Evolutionary conservation across 2,113 vertebrate species (phyloP).

Genomic region (Nematolebias whitei): DNA sequence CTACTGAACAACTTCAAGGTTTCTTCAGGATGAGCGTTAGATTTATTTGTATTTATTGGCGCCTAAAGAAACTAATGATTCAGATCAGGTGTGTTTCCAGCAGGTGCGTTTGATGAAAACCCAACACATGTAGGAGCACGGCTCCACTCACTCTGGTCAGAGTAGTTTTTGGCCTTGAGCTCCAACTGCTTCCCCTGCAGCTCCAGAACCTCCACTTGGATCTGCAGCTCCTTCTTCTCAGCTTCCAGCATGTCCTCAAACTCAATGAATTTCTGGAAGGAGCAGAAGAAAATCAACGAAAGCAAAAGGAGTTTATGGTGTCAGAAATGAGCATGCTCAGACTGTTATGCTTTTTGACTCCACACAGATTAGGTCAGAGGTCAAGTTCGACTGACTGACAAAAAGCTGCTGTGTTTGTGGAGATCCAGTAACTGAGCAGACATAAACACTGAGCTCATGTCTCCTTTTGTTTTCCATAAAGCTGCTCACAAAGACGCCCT

Average conservation of each 20-base stretch:
- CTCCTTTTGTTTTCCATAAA: slow-evolving; percentile 42
- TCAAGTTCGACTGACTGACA: too few relatives aligned
- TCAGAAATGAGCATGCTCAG: too few relatives aligned
- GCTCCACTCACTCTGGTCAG: slow-evolving; percentile 85
- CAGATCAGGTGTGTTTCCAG: not conserved
- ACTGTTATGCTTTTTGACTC: not conserved
- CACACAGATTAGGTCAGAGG: not conserved
- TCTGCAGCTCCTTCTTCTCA: slow-evolving; percentile 96
- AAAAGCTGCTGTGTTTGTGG: too few relatives aligned
- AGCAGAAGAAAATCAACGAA: slow-evolving; percentile 1
- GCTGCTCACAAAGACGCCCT: slow-evolving; percentile 63
- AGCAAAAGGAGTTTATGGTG: not conserved
- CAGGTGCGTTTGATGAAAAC: too few relatives aligned
- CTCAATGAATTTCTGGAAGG: slow-evolving; percentile 94
- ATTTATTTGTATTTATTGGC: too few relatives aligned
- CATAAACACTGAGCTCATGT: slow-evolving; percentile 10
- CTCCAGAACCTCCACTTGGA: slow-evolving; percentile 91
- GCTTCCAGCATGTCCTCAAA: slow-evolving; percentile 97
- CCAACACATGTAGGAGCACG: rapidly evolving
- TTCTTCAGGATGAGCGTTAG: too few relatives aligned
- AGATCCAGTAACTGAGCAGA: too few relatives aligned
- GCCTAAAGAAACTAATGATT: too few relatives aligned
- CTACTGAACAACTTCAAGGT: not conserved
- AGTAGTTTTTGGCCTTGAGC: slow-evolving; percentile 94
- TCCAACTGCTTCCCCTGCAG: slow-evolving; percentile 94